A percentile compares a stretch with the other conserved stretches of the same genome.
Conservation (phyloP, 2,797 vertebrate species). For the Chrosomus eos region DNA sequence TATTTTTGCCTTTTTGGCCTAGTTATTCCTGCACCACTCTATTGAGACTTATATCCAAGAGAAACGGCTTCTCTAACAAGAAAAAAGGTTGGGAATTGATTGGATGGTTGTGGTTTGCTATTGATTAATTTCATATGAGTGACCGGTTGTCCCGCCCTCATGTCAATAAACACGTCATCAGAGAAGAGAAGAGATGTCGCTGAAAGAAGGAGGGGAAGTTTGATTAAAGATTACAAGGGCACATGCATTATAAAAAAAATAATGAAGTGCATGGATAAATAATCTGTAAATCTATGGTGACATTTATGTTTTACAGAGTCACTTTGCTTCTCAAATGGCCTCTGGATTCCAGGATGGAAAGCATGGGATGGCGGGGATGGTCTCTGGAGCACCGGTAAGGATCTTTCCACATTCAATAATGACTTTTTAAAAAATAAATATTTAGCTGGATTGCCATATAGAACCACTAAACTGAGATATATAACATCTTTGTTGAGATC, state of each 20-base stretch:
- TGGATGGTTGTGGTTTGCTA: not conserved
- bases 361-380: slow-evolving; percentile 81
- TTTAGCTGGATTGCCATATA: not conserved
- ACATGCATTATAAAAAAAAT: not conserved
- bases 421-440: not conserved
- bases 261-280: not conserved
- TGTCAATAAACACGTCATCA: not conserved
- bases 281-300: not conserved
- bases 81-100: not conserved
- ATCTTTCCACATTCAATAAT: not conserved
- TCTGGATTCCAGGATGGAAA: slow-evolving; percentile 87
- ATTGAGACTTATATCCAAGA: not conserved
- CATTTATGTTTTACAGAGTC: slow-evolving; percentile 69
- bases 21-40: not conserved
- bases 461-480: not conserved
- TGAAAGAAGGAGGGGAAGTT: not conserved
- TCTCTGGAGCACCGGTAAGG: slow-evolving; percentile 87
- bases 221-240: not conserved
- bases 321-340: slow-evolving; percentile 87
- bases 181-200: not conserved
- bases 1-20: not conserved
- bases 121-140: not conserved
- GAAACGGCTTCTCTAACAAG: not conserved
- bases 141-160: not conserved
- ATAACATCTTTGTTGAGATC: slow-evolving; percentile 10